Percentiles rank a stretch among this genome's conserved stretches.
These are phyloP conservation scores for Tachypleus tridentatus DNA, from an alignment of 1,140 invertebrate genomes.

Conservation along the genomic window DNA sequence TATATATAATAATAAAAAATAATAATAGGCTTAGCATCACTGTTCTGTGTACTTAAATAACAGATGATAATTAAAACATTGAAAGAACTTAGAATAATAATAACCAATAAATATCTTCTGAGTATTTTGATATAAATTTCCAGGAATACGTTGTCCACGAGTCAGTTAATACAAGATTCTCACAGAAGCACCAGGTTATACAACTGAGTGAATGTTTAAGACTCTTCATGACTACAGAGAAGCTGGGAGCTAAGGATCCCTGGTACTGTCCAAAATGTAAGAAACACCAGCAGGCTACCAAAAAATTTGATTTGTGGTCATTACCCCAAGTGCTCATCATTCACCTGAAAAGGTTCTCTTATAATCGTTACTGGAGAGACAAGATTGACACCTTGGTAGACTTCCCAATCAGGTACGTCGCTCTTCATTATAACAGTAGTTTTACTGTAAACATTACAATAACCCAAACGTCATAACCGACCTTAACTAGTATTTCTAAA, in stretches of 20 bases:
- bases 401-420: constrained; percentile 33
- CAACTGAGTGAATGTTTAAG: constrained; percentile 39
- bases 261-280: constrained; percentile 47
- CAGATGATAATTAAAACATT: no score
- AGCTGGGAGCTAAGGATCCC: constrained; percentile 39
- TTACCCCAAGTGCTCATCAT: constrained; percentile 44
- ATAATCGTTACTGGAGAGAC: constrained; percentile 42
- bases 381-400: constrained; percentile 45
- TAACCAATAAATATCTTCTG: no score
- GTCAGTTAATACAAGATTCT: constrained; percentile 13
- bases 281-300: constrained; percentile 43
- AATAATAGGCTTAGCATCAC: no score
- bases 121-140: neutral
- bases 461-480: no score
- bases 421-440: no score
- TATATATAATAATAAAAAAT: no score
- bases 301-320: constrained; percentile 49
- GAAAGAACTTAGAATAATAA: no score
- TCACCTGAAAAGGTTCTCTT: constrained; percentile 46
- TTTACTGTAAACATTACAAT: no score
- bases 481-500: no score
- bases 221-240: constrained; percentile 40
- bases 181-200: constrained; percentile 24
- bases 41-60: no score
- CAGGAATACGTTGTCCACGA: constrained; percentile 22